Conservation (phyloP, 2,888 invertebrate species). For the Chromoteleia sp. region DNA sequence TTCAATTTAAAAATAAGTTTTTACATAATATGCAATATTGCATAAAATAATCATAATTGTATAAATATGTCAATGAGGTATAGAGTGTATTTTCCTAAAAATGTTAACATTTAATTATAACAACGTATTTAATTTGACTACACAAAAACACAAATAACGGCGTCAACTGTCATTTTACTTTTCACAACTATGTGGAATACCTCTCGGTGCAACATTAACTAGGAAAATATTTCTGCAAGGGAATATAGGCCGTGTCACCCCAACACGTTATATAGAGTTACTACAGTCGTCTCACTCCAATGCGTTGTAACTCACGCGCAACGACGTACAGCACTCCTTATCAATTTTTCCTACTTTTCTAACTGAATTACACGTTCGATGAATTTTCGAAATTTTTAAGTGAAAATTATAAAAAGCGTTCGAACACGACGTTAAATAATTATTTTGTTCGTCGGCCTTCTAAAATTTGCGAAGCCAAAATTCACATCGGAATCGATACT, state of each 20-base stretch:
- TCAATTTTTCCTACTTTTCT: slow-evolving; percentile 58
- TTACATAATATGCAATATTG: too few species aligned
- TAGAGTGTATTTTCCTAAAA: too few species aligned
- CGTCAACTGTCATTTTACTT: too few species aligned
- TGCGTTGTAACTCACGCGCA: slow-evolving; percentile 53
- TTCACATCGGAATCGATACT: neutral
- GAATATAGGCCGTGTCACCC: slow-evolving; percentile 58
- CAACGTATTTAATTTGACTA: too few species aligned
- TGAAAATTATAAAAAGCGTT: slow-evolving; percentile 3
- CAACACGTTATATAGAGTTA: slow-evolving; percentile 53
- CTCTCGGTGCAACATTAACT: slow-evolving; percentile 47
- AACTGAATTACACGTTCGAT: slow-evolving; percentile 36
- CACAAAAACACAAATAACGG: too few species aligned
- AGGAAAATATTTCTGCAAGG: slow-evolving; percentile 55
- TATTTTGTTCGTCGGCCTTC: neutral
- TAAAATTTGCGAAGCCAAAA: neutral
- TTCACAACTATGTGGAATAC: slow-evolving; percentile 42
- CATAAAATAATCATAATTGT: too few species aligned
- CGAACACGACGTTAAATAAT: slow-evolving; percentile 11
- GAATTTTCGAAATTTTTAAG: neutral
- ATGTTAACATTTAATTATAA: too few species aligned
- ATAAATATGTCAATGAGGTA: too few species aligned
- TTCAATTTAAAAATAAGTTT: too few species aligned
- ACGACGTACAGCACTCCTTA: slow-evolving; percentile 49
- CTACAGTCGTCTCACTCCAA: slow-evolving; percentile 37